Evolutionary conservation across 1,140 invertebrate species (phyloP).

Genomic region (Pseudomyrmex pallidus): DNA sequence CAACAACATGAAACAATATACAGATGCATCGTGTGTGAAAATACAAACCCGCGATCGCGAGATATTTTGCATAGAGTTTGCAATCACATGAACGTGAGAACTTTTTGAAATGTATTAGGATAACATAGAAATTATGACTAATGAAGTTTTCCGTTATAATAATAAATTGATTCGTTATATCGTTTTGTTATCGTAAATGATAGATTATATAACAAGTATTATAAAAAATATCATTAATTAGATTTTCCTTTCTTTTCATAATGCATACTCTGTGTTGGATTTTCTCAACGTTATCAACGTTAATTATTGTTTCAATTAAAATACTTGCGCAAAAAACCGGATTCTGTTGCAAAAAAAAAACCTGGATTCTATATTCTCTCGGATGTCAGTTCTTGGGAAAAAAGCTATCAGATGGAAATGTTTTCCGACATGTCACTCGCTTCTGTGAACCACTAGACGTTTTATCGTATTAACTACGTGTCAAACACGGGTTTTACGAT

Average conservation of each 20-base stretch:
- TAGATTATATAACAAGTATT: neutral
- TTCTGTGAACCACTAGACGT: slow-evolving; percentile 49
- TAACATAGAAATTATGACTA: neutral
- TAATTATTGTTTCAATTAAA: slow-evolving; percentile 26
- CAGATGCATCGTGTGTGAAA: too few species aligned
- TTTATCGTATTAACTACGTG: slow-evolving; percentile 62
- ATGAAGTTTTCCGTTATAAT: neutral
- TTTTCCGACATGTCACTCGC: slow-evolving; percentile 16
- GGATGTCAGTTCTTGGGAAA: neutral
- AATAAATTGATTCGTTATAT: slow-evolving; percentile 4
- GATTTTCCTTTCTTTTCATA: slow-evolving; percentile 3
- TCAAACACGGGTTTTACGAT: slow-evolving; percentile 72
- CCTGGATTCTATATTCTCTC: neutral
- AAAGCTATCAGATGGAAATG: slow-evolving; percentile 31
- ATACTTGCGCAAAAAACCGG: neutral
- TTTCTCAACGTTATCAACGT: neutral
- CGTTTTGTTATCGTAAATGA: neutral
- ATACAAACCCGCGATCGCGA: too few species aligned
- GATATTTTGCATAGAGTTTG: too few species aligned
- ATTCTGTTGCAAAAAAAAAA: slow-evolving; percentile 2
- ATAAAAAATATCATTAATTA: slow-evolving; percentile 28
- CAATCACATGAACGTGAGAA: too few species aligned
- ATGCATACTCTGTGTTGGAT: neutral
- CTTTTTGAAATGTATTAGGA: neutral
- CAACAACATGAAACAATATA: neutral